These are phyloP conservation scores for Pteromalus puparum DNA, from an alignment of 1,140 invertebrate species.

Conservation along the genomic window DNA sequence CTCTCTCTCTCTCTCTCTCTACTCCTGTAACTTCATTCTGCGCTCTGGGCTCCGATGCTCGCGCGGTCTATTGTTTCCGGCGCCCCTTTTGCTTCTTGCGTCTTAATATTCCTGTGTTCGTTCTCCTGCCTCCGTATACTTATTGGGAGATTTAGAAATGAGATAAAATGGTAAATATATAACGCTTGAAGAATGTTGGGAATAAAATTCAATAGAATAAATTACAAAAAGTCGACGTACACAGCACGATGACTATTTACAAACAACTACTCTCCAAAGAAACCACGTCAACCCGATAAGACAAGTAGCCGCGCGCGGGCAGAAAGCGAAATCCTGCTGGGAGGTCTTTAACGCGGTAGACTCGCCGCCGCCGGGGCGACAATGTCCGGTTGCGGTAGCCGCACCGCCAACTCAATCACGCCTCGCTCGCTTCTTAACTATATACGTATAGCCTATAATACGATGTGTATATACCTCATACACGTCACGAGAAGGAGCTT, in stretches of 20 bases:
- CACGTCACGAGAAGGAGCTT: conserved; percentile 16
- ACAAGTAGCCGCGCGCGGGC: background rate
- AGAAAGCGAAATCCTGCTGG: conserved; percentile 8
- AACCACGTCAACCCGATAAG: background rate
- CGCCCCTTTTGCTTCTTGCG: background rate
- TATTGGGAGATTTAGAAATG: background rate
- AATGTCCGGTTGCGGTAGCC: conserved; percentile 53
- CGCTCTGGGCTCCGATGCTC: background rate
- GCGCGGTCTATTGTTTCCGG: background rate
- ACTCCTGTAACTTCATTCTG: conserved; percentile 12
- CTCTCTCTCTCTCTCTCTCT: too few species aligned
- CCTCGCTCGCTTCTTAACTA: background rate
- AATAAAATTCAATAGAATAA: too few species aligned
- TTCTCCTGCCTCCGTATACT: background rate
- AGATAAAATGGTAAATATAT: too few species aligned
- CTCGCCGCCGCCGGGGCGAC: conserved; percentile 5
- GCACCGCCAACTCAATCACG: conserved; percentile 33
- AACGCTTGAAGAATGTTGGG: too few species aligned
- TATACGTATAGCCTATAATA: background rate
- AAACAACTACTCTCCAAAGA: background rate
- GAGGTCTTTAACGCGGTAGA: conserved; percentile 26
- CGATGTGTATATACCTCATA: background rate
- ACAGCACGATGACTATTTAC: background rate
- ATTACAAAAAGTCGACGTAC: too few species aligned
- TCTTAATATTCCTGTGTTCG: conserved; percentile 20